Evolutionary conservation across 2,888 invertebrate genomes (phyloP), one percentile per base, ranked within the genome.

Genomic region (Xanthia togata): DNA sequence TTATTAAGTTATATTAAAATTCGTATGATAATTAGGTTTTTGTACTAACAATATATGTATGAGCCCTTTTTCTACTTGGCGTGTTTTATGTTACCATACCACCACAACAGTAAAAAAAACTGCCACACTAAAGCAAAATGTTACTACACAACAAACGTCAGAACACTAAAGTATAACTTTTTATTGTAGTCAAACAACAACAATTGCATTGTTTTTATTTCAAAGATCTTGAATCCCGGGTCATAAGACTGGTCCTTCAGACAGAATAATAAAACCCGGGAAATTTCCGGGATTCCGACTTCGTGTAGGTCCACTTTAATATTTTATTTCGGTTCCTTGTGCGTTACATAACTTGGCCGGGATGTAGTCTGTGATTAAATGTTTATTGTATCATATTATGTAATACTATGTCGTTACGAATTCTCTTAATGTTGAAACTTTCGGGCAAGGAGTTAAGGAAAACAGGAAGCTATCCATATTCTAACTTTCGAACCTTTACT

Each of bases 211-310:
- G 64, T 74, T 86, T 83, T 84, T 81, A 72, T 81, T 73, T 73
- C 67, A 53, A 57, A 14, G 8, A 72, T 71, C 35, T 60, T 44
- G 62, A 44, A 60, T 38, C 62, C 69, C 14, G 57, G 72, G 26
- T 73, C 63, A 77, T 67, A 80, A 70, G 70, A 68, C 81, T 73
- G 55, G 71, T 78, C 69, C 67, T 81, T 81, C 74, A 81, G 82
- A 81, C 78, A 47, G 85, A 81, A 84, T 87, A 85, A 85, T 87
- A 85, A 87, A 85, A 78, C 68, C 70, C 62, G 60, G 59, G 62
- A 64, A 71, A 84, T 72, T 81, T 74, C 76, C 84, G 71, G 47
- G 31, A 65, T 69, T 31, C 67, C 53, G 69, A 53, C 50, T 78
- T 44, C 71, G 64, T 73, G 62, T 74, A 62, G 17, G 67, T 73